Evolutionary conservation across 2,797 vertebrate species (phyloP).

Genomic region (Esox lucius): DNA sequence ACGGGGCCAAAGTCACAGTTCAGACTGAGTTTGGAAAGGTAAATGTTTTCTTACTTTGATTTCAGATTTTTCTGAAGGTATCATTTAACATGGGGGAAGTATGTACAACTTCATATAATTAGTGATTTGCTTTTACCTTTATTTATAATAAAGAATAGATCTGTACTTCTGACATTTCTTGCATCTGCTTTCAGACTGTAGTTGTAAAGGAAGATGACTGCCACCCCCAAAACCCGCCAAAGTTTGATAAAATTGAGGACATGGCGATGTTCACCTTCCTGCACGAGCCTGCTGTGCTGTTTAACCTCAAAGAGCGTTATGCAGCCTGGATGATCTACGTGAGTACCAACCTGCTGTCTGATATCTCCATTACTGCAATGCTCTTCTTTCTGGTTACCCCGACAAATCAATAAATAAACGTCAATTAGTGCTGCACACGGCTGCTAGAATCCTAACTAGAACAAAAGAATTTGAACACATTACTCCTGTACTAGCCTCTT

Average conservation of each 20-base stretch:
- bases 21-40: conserved; percentile 82
- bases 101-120: background rate
- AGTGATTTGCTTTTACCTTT: background rate
- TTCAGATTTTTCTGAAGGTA: background rate
- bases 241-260: conserved; percentile 82
- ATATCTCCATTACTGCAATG: background rate
- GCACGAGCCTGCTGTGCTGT: conserved; percentile 67
- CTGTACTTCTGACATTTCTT: background rate
- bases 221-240: conserved; percentile 78
- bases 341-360: conserved; percentile 35
- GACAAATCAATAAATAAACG: no score
- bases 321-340: conserved; percentile 84
- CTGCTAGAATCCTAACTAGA: no score
- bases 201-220: conserved; percentile 69
- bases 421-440: no score
- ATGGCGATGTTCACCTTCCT: conserved; percentile 74
- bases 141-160: background rate
- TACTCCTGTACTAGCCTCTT: no score
- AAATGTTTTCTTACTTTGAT: conserved; percentile 15
- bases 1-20: conserved; percentile 82
- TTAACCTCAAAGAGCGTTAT: conserved; percentile 84
- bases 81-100: background rate
- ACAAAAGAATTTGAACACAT: no score
- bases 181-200: conserved; percentile 59
- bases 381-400: no score